phyloP scores from a whole-genome alignment of 1,140 invertebrate species.

The Portunus trituberculatus region DNA sequence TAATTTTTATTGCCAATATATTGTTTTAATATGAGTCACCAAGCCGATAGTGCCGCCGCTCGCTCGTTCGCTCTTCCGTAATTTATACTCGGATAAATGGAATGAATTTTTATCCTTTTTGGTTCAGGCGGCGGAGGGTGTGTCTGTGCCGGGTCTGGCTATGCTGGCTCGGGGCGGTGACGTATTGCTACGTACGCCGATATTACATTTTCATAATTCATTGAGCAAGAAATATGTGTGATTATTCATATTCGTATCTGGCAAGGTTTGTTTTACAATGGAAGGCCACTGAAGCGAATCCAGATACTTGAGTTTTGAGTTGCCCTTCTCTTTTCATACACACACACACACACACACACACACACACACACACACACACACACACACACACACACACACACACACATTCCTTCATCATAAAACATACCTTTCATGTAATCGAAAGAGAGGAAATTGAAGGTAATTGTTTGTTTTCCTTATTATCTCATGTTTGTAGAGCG shows the following conservation, averaged over 20 bases:
- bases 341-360: too few species aligned
- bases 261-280: too few species aligned
- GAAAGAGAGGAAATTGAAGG: not conserved
- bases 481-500: not conserved
- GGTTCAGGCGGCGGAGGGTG: not conserved
- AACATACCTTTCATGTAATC: not conserved
- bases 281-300: too few species aligned
- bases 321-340: too few species aligned
- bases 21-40: slow-evolving; percentile 6
- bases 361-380: too few species aligned
- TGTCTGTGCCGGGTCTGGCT: not conserved
- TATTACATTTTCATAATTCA: not conserved
- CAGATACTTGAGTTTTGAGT: too few species aligned
- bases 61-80: not conserved
- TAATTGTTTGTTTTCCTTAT: slow-evolving; percentile 2
- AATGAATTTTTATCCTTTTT: not conserved
- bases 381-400: slow-evolving; percentile 8
- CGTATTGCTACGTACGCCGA: not conserved
- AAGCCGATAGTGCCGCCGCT: too few species aligned
- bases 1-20: not conserved
- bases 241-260: not conserved
- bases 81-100: not conserved
- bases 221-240: not conserved
- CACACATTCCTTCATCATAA: not conserved
- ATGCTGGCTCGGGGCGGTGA: not conserved